These are phyloP conservation scores for Siniperca chuatsi DNA, from an alignment of 2,113 vertebrate genomes.

Conservation along the genomic window DNA sequence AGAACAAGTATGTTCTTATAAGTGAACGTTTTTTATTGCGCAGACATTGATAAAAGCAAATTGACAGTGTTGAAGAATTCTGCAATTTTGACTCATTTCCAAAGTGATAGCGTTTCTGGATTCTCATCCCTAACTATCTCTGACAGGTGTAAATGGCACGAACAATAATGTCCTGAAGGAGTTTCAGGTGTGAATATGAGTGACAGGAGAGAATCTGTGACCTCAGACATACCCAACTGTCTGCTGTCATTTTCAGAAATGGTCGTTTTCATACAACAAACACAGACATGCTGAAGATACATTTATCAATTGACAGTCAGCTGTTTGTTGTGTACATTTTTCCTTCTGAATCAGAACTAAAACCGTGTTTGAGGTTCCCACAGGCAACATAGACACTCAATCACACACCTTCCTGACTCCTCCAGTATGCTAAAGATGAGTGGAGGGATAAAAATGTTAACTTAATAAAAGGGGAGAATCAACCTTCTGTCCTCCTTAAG, in stretches of 20 bases:
- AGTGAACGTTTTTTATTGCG: background rate
- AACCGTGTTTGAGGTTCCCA: slow-evolving; percentile 15
- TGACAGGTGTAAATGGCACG: slow-evolving; percentile 16
- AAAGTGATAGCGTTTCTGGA: background rate
- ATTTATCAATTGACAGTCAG: slow-evolving; percentile 4
- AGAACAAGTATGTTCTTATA: no score
- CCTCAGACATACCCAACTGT: background rate
- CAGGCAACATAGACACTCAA: slow-evolving; percentile 6
- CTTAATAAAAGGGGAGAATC: slow-evolving; percentile 44
- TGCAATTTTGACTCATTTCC: background rate
- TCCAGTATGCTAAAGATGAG: background rate
- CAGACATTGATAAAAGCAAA: background rate
- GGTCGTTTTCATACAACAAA: background rate
- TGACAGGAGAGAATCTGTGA: background rate
- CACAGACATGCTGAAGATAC: background rate
- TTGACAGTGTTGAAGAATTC: background rate
- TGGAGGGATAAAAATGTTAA: slow-evolving; percentile 47
- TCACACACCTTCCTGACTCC: slow-evolving; percentile 34
- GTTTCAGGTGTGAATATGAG: slow-evolving; percentile 20
- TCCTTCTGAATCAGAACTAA: background rate
- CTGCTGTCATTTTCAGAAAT: background rate
- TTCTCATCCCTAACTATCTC: background rate
- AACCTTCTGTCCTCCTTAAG: slow-evolving; percentile 36
- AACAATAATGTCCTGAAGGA: slow-evolving; percentile 17
- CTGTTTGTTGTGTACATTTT: background rate